A percentile compares a stretch with the other conserved stretches of the same genome.
phyloP scores from a whole-genome alignment of 1,140 invertebrate genomes.

The Ephestia elutella region DNA sequence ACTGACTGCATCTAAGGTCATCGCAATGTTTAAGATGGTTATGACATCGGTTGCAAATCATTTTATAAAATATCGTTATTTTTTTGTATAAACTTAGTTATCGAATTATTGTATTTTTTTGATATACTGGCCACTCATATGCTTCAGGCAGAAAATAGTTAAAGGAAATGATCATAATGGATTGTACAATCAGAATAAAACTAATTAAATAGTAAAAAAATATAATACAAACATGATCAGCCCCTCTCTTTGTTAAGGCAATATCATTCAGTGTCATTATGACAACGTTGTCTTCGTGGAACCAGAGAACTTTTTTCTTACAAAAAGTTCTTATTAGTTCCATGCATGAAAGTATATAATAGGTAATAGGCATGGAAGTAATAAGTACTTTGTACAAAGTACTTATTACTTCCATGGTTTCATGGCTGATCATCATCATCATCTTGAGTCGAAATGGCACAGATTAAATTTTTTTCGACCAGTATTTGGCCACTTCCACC shows the following conservation, averaged over 20 bases:
- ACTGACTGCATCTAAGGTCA: slow-evolving; percentile 37
- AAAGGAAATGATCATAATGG: neutral
- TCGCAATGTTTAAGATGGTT: slow-evolving; percentile 33
- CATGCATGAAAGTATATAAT: no score
- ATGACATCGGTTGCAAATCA: slow-evolving; percentile 45
- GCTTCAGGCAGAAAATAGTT: neutral
- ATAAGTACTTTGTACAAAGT: no score
- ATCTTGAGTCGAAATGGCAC: no score
- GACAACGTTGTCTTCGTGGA: neutral
- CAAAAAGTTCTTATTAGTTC: no score
- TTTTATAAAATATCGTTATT: slow-evolving; percentile 9
- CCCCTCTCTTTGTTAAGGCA: neutral
- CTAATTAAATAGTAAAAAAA: neutral
- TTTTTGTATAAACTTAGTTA: no score
- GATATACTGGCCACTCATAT: neutral
- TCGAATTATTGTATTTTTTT: neutral
- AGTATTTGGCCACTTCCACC: no score
- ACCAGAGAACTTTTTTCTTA: no score
- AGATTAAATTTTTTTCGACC: no score
- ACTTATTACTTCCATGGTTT: no score
- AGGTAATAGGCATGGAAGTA: no score
- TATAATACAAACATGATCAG: neutral
- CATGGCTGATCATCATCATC: no score
- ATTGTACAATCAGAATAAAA: neutral
- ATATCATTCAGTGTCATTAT: neutral